Conservation (phyloP, 2,888 invertebrate genomes). For the Liposcelis brunnea region DNA sequence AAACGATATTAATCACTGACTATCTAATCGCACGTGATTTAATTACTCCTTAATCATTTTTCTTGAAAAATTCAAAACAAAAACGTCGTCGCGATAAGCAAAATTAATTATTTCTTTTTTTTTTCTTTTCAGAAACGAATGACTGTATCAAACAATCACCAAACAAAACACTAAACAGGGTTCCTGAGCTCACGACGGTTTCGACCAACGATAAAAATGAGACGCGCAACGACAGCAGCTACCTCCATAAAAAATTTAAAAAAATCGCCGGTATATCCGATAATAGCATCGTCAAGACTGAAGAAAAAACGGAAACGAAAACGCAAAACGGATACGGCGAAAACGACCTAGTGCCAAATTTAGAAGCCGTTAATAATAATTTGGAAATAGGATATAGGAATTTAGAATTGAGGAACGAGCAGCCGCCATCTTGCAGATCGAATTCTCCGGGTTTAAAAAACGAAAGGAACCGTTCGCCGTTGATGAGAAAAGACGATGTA, state of each 20-base stretch:
- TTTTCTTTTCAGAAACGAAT: neutral
- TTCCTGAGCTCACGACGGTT: constrained; percentile 7
- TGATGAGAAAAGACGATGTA: constrained; percentile 1
- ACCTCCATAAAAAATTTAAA: constrained; percentile 86
- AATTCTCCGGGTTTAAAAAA: constrained; percentile 15
- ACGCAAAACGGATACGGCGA: too few species aligned
- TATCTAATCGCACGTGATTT: too few species aligned
- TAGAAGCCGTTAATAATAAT: constrained; percentile 7
- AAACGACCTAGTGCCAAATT: neutral
- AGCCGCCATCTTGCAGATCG: neutral
- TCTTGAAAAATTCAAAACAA: too few species aligned
- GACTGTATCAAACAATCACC: neutral
- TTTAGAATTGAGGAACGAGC: neutral
- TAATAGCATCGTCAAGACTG: constrained; percentile 1
- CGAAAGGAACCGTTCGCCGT: constrained; percentile 29
- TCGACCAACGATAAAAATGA: neutral
- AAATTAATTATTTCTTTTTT: neutral
- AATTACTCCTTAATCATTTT: too few species aligned
- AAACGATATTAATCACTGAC: too few species aligned
- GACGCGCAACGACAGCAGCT: constrained; percentile 32
- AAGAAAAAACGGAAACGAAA: neutral
- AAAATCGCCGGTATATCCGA: constrained; percentile 46
- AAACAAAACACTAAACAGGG: constrained; percentile 9
- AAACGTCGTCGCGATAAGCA: too few species aligned
- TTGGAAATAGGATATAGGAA: too few species aligned